These are phyloP conservation scores for Rhynchotus rufescens DNA, from an alignment of 2,797 vertebrate species.

Conservation along the genomic window DNA sequence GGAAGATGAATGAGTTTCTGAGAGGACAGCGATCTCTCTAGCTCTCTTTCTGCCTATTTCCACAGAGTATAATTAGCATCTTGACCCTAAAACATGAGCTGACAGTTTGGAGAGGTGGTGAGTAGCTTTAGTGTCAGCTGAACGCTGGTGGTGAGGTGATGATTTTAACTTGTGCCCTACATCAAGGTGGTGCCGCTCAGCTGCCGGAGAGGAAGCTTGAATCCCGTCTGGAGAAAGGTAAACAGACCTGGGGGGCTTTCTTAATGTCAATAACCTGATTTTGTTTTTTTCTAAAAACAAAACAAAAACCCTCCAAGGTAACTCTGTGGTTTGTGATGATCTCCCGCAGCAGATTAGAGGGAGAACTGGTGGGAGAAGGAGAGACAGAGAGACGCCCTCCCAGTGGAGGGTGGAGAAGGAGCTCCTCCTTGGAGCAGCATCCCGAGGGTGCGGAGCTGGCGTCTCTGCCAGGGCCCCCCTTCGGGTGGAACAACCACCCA, in stretches of 20 bases:
- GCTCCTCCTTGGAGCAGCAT: neutral
- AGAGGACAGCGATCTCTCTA: neutral
- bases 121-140: neutral
- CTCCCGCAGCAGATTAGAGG: neutral
- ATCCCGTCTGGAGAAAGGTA: neutral
- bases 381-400: neutral
- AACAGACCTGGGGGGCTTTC: constrained; percentile 3
- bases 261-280: neutral
- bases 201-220: neutral
- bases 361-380: neutral
- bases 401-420: neutral
- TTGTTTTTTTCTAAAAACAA: neutral
- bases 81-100: neutral
- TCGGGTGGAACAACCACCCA: neutral
- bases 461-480: neutral
- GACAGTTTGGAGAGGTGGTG: neutral
- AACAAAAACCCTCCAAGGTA: neutral
- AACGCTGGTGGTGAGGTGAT: neutral
- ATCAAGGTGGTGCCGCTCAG: neutral
- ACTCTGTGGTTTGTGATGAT: neutral
- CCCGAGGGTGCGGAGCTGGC: neutral
- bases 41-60: neutral
- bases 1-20: neutral
- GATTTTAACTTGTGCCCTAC: neutral
- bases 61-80: neutral